Evolutionary conservation across 2,797 vertebrate genomes (phyloP).

Genomic region (Poeciliopsis infans): DNA sequence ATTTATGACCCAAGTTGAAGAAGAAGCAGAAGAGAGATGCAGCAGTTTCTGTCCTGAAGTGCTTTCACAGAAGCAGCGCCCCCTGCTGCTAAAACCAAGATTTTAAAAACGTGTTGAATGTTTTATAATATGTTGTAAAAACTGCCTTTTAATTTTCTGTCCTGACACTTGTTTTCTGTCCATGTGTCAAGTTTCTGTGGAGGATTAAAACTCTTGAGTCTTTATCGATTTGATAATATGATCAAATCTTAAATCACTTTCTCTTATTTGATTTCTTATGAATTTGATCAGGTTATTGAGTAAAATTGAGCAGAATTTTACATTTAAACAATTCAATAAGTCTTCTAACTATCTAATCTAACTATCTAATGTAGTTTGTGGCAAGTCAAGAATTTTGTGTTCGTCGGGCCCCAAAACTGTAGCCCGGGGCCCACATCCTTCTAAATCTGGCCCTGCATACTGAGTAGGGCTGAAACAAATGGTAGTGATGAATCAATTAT

Average conservation of each 20-base stretch:
- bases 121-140: neutral
- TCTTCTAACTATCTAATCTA: neutral
- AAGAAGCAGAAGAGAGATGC: neutral
- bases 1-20: neutral
- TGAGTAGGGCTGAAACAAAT: too few species aligned
- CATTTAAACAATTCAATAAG: neutral
- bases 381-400: neutral
- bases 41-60: neutral
- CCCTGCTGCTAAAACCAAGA: neutral
- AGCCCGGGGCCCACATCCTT: neutral
- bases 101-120: neutral
- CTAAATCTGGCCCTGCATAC: neutral
- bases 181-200: neutral
- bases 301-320: neutral
- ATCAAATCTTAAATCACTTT: neutral
- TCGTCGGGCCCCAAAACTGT: neutral
- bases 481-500: neutral
- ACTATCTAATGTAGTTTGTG: neutral
- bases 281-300: neutral
- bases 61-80: constrained; percentile 2
- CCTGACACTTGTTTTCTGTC: neutral
- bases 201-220: constrained; percentile 1
- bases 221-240: neutral
- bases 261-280: neutral
- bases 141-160: neutral